Base-by-base conservation (phyloP, 2,888 invertebrate genomes). In the Fabriciana adippe region DNA sequence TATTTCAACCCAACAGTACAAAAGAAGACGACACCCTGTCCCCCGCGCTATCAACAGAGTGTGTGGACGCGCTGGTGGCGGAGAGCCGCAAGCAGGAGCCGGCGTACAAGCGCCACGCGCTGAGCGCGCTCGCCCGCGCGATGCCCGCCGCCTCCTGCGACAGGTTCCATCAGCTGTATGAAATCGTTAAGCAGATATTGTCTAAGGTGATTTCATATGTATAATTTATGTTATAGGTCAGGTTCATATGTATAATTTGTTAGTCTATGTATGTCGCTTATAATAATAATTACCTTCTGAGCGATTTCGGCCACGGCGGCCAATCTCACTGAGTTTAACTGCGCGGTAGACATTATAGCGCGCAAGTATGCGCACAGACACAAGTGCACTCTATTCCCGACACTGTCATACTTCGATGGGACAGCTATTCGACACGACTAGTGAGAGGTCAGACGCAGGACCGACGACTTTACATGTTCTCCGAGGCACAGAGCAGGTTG, bases 21-120 rank as follows among this genome's bases (percentile, higher is more conserved):
- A 86, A 88, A 71, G 87, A 88, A 11, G 88, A 86, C 64, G 89
- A 88, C 59, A 4, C 85, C 0, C 47, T 91, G 69, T 93, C 78
- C 70, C 79, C 79, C n/a, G 79, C 75, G 11, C 78, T 86, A 69
- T 79, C 84, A 0, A 79, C 85, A 13, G 86, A 88, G 66, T 93
- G 96, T 56, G 91, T 97, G n/a, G 95, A 95, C 72, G 94, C 95
- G 2, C 89, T 97, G 15, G 90, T 97, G 77, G 94, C 94, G 75
- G 98, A 98, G 88, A 95, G 96, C 72, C 94, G 95, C 70, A 98
- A 97, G 80, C 96, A 96, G 67, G 96, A 96, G 78, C 93, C 95
- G 61, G 93, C 92, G 51, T 97, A 98, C 91, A 96, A 96, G 79
- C 93, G 94, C 5, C 94, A 94, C 81, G 96, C 97, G 0, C 84